Base-by-base conservation (phyloP, 2,888 invertebrate genomes). In the Drosophila pullipes region DNA sequence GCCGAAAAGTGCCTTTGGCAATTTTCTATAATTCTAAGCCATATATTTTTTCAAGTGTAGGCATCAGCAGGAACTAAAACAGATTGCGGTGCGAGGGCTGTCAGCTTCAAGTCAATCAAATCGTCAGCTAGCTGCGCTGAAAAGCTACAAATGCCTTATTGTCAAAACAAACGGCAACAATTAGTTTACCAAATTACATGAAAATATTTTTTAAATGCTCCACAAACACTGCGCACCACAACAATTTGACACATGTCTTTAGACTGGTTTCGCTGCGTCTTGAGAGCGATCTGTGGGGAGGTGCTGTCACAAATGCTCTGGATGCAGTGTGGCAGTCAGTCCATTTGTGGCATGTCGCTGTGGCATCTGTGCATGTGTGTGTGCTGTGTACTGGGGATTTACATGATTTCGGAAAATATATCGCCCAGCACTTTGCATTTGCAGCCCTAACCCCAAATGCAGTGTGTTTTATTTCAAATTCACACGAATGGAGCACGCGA, bases 111-210 rank as follows among this genome's bases (percentile, higher is more conserved):
- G 87, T 87, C 87, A 87, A 89, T 87, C 89, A 87, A 87, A 89
- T 79, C 75, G 78, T 78, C 78, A 71, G 70, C 22, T 28, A 50
- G 58, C 66, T 71, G 69, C 71, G 89, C 85, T 87, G 89, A 90
- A 89, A 89, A 88, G 90, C 91, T 91, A 91, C 91, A 91, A 92
- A 92, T 92, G 91, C 91, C 92, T 86, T 90, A 91, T 91, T 92
- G 92, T 92, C 92, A 91, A 92, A 92, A 92, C 91, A 91, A 81
- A 85, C 80, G 86, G 85, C 89, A 86, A 91, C 91, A 92, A 92
- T 91, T 91, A 91, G 91, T 91, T 91, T 91, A 91, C 91, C 91
- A 85, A 90, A 91, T 91, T 91, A 91, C 91, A 90, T 76, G 83
- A 89, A 85, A 88, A 88, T 88, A 88, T 89, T 87, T 87, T 74